Base-by-base conservation (phyloP, 2,113 vertebrate genomes). In the Laticauda laticaudata region DNA sequence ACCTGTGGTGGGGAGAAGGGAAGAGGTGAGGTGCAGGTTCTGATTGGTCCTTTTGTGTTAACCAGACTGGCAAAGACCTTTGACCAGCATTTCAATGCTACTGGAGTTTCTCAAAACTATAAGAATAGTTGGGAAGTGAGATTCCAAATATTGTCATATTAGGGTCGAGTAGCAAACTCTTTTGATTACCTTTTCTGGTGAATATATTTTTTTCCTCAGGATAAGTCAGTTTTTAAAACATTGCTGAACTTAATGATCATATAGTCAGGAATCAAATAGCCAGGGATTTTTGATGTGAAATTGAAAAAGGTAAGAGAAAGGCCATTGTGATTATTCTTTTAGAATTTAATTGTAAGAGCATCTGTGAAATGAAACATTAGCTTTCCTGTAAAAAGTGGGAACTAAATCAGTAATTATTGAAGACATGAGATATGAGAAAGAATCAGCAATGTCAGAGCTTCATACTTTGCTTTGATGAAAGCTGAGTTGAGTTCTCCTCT, bases 1-100 rank as follows among this genome's bases (percentile, higher is more conserved):
- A 97, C 96, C 97, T 96, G 96, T 45, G 1, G 86, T 8, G 95
- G 91, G 94, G 93, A 93, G 95, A 61, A 95, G 94, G 90, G 93
- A 93, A 15, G 53, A 94, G 94, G 94, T 94, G 91, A 45, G 53
- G 91, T 95, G 94, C 92, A 96, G 97, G 96, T 97, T 97, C 97
- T 97, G 96, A 97, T 97, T 97, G 98, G 96, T 95, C 86, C 89
- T 81, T 55, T 0, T 95, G 96, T 97, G 93, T 0, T 88, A 94
- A 94, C 93, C 43, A 4, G 0, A 53, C 95, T 56, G 94, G 94
- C 92, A 88, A 0, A 61, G 94, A 94, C 94, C 14, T 43, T 29
- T 86, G 8, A 21, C 53, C 39, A 39, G 21, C n/a, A 4, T 24
- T 29, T 34, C 53, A 26, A 12, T 55, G 69, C 20, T 34, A 88